Evolutionary conservation across 1,140 invertebrate species (phyloP).

Genomic region (Drosophila serrata): DNA sequence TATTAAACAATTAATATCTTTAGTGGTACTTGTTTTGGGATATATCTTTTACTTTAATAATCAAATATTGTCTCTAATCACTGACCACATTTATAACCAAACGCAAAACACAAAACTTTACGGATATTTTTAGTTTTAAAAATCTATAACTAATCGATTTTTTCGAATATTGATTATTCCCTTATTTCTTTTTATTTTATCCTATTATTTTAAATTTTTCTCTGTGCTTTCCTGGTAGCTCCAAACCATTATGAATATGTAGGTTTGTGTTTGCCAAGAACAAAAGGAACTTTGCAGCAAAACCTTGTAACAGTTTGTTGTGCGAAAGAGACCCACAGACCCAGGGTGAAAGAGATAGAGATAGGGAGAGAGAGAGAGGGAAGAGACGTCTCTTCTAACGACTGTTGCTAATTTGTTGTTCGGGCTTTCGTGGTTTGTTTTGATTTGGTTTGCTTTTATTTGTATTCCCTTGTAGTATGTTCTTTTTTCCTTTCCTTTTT

Average conservation of each 20-base stretch:
- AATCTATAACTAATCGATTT: not conserved
- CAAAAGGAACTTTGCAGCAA: conserved; percentile 65
- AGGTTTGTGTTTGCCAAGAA: conserved; percentile 46
- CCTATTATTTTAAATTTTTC: not conserved
- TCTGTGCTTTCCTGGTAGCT: conserved; percentile 3
- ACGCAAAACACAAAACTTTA: too few relatives aligned
- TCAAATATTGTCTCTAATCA: not conserved
- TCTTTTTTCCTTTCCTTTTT: conserved; percentile 1
- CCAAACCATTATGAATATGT: conserved; percentile 39
- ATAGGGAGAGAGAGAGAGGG: not conserved
- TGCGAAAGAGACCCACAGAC: conserved; percentile 26
- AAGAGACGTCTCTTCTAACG: conserved; percentile 16
- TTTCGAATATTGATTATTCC: not conserved
- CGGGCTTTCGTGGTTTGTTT: conserved; percentile 38
- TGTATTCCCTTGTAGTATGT: conserved; percentile 30
- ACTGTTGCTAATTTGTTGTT: conserved; percentile 76
- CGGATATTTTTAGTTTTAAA: not conserved
- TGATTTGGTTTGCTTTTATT: conserved; percentile 57
- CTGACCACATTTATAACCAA: not conserved
- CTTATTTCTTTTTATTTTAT: not conserved
- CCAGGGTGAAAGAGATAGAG: not conserved
- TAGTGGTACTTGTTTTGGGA: not conserved
- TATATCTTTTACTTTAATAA: too few relatives aligned
- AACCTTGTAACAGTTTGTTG: conserved; percentile 72
- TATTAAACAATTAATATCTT: not conserved